Evolutionary conservation across 2,113 vertebrate species (phyloP), one percentile per base, ranked within the genome.

Genomic region (Percina caprodes): DNA sequence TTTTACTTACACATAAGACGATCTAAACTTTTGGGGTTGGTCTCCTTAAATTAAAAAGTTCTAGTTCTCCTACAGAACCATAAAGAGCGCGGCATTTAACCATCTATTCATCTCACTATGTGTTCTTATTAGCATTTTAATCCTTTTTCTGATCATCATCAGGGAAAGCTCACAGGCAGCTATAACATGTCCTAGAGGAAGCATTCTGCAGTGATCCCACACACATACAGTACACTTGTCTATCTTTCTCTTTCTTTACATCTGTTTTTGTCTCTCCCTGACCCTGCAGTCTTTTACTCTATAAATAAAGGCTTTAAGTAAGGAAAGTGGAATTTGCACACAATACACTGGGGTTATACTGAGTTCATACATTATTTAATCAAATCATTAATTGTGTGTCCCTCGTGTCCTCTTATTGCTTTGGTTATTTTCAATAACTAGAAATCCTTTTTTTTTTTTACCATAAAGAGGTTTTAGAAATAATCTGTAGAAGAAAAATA

Each of bases 151-250:
- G 66, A 39, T 60, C 70, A 74, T 79, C 66, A 66, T 33, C 15
- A 78, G 46, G 45, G 24, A 61, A 26, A 62, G 69, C 56, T 89
- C 59, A 70, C 48, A 74, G 78, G 63, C 70, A 67, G 46, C 19
- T 77, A 84, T 88, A 63, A 48, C 79, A 30, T 66, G 72, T 83
- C 82, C 82, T 69, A 15, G 54, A 77, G 86, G 68, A 80, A 55
- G 71, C 21, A 21, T 73, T 61, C 35, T 66, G 52, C 65, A 70
- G 54, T 51, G 52, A 52, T 76, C 79, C 62, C 39, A 70, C 73
- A 88, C 49, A 79, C 62, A 67, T 10, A n/a, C 55, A 74, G 8
- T 11, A 15, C 35, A 51, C 35, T n/a, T 18, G 2, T 19, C 23
- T 14, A 0, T 59, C 56, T 18, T 6, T 69, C 13, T 39, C 35